Evolutionary conservation across 2,113 vertebrate genomes (phyloP).

Genomic region (Ornithorhynchus anatinus): DNA sequence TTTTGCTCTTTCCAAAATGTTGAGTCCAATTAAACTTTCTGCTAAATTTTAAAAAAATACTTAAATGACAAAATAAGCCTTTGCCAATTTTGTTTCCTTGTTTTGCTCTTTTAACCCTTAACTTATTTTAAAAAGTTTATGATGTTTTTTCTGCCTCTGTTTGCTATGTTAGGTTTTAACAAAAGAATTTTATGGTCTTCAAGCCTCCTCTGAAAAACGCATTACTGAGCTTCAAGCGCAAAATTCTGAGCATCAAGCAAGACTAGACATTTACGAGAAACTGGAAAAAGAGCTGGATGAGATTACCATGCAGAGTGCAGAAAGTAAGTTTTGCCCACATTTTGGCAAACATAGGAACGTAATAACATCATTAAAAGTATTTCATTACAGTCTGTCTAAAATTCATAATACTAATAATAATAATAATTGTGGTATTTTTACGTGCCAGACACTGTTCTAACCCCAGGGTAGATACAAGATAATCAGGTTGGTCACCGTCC

Average conservation of each 20-base stretch:
- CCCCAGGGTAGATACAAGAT: too few species aligned
- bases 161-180: constrained; percentile 83
- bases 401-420: too few species aligned
- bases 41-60: constrained; percentile 12
- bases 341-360: constrained; percentile 1
- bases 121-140: constrained; percentile 14
- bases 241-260: constrained; percentile 85
- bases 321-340: constrained; percentile 78
- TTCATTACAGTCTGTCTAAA: background rate
- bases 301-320: constrained; percentile 93
- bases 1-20: too few species aligned
- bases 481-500: too few species aligned
- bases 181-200: constrained; percentile 95
- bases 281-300: constrained; percentile 94
- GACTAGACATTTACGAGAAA: constrained; percentile 89
- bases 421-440: too few species aligned
- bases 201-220: constrained; percentile 89
- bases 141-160: constrained; percentile 14
- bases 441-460: too few species aligned
- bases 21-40: background rate
- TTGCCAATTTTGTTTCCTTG: background rate
- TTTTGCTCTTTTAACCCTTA: constrained; percentile 1
- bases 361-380: background rate
- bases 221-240: constrained; percentile 86
- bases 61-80: background rate